These are phyloP conservation scores for Pluvianellus socialis DNA, from an alignment of 2,113 vertebrate species.

Conservation along the genomic window DNA sequence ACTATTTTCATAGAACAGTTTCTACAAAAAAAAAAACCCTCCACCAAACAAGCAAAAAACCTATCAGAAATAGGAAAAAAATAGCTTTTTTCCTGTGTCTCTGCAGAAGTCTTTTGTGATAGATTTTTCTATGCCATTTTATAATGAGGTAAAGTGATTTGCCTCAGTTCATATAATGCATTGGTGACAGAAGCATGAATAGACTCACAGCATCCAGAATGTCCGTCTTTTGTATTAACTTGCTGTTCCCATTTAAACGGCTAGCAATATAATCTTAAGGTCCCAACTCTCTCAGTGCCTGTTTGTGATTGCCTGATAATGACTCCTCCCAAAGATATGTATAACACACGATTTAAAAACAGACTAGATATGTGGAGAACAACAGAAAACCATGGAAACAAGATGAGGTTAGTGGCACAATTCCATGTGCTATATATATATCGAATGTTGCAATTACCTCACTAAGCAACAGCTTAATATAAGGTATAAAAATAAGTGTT, in stretches of 20 bases:
- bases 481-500: constrained; percentile 3
- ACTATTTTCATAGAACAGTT: neutral
- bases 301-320: neutral
- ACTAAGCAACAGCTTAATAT: constrained; percentile 37
- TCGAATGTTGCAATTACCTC: neutral
- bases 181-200: neutral
- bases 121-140: neutral
- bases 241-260: neutral
- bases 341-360: neutral
- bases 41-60: neutral
- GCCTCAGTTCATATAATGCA: neutral
- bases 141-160: neutral
- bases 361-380: neutral
- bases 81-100: neutral
- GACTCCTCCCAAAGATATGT: neutral
- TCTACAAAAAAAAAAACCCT: neutral
- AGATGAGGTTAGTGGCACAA: constrained; percentile 40
- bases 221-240: neutral
- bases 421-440: constrained; percentile 21
- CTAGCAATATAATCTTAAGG: neutral
- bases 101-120: neutral
- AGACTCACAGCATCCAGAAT: neutral
- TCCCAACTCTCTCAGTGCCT: neutral
- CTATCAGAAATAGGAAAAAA: neutral
- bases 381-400: constrained; percentile 64